These are phyloP conservation scores for Mastacembelus armatus DNA, from an alignment of 2,797 vertebrate genomes.

Conservation along the genomic window DNA sequence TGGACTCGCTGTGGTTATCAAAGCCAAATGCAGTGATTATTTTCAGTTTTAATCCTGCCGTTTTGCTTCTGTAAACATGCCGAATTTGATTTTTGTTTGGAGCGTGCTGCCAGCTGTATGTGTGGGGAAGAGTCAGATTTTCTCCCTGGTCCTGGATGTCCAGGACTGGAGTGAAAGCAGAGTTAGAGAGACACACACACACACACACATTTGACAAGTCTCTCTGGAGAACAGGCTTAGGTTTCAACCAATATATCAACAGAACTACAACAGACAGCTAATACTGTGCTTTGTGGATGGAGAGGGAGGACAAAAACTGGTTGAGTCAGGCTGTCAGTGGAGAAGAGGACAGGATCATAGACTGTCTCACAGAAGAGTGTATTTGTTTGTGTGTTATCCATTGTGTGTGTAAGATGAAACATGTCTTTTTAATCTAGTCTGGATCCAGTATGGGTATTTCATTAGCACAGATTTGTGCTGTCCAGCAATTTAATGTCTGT, in stretches of 20 bases:
- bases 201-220: neutral
- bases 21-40: constrained; percentile 29
- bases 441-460: constrained; percentile 23
- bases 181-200: constrained; percentile 9
- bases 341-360: constrained; percentile 22
- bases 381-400: neutral
- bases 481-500: constrained; percentile 40
- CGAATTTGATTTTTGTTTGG: constrained; percentile 25
- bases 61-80: constrained; percentile 15
- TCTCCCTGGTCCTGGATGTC: constrained; percentile 16
- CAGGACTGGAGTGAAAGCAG: neutral
- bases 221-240: constrained; percentile 6
- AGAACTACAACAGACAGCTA: neutral
- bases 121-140: constrained; percentile 5
- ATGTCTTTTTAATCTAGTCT: neutral
- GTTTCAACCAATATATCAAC: neutral
- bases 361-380: constrained; percentile 17
- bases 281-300: constrained; percentile 13
- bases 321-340: constrained; percentile 22
- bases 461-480: constrained; percentile 38
- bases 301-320: neutral
- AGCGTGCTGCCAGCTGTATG: neutral
- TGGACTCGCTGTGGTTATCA: constrained; percentile 12
- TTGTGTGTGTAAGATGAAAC: neutral
- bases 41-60: constrained; percentile 1